Base-by-base conservation (phyloP, 2,113 vertebrate species). In the Hirundichthys speculiger region DNA sequence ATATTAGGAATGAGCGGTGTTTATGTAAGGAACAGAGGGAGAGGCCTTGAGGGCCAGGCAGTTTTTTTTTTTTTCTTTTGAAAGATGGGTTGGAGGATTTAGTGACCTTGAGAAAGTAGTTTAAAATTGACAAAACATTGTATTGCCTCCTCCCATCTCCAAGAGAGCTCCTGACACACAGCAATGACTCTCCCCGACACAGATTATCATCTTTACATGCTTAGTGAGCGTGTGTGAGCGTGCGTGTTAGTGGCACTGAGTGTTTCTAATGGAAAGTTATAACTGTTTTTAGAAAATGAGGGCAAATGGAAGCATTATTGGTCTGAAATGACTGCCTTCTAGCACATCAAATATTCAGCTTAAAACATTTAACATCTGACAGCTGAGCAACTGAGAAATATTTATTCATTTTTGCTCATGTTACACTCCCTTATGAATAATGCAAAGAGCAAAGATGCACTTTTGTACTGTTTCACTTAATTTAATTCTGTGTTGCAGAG, bases 21-120 rank as follows among this genome's bases (percentile, higher is more conserved):
- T 90, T 87, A 85, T 83, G 88, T 82, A 65, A 88, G 86, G 83
- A 91, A 92, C 88, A 89, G 77, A 88, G 82, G 88, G 72, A 77
- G n/a, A 82, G 86, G 66, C 83, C 86, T 89, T 77, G 75, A 86
- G n/a, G 80, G 87, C 79, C 55, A 66, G 63, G 42, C 16, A 60
- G 79, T 86, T 87, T 34, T 34, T 34, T 9, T 34, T 34, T 34
- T 34, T 34, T 34, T 34, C 7, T 34, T 34, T 34, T 34, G 83
- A 79, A 72, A 52, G n/a, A 46, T 43, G 46, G 43, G 15, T 66
- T 52, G 57, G 43, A 42, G 70, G 39, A 60, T 8, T 5, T 64
- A 55, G 55, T 70, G 83, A 73, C 81, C 80, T 85, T 79, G 83
- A 63, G 64, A 83, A 78, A 62, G 42, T 52, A 56, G 62, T 80